Evolutionary conservation across 2,797 vertebrate species (phyloP).

Genomic region (Microcaecilia unicolor): DNA sequence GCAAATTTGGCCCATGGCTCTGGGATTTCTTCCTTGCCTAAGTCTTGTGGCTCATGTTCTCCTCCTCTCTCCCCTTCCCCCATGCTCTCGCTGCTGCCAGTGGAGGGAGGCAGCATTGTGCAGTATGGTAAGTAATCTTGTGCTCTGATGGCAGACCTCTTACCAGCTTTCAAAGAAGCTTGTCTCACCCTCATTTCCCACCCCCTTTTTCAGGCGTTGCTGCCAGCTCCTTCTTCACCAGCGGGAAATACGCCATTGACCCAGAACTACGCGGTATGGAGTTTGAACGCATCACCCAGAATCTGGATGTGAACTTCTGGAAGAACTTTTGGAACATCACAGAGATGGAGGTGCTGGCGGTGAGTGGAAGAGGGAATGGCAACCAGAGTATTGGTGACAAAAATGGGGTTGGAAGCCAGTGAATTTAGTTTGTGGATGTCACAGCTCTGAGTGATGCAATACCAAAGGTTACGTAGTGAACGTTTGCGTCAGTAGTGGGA

Average conservation of each 20-base stretch:
- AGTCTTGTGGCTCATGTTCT: too few relatives aligned
- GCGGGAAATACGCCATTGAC: conserved; percentile 83
- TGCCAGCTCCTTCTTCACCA: conserved; percentile 80
- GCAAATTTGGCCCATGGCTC: too few relatives aligned
- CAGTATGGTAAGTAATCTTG: conserved; percentile 62
- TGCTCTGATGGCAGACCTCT: neutral
- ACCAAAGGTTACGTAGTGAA: neutral
- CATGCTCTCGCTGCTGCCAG: conserved; percentile 39
- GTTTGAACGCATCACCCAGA: conserved; percentile 83
- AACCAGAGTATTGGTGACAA: too few relatives aligned
- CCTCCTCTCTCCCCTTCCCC: conserved; percentile 49
- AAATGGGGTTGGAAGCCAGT: too few relatives aligned
- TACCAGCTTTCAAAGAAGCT: too few relatives aligned
- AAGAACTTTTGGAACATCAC: conserved; percentile 89
- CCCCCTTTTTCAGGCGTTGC: conserved; percentile 60
- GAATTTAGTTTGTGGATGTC: neutral
- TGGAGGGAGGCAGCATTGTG: conserved; percentile 58
- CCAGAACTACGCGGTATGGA: conserved; percentile 81
- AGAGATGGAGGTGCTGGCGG: conserved; percentile 77
- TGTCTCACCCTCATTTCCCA: neutral
- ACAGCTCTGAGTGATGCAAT: neutral
- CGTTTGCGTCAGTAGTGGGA: too few relatives aligned
- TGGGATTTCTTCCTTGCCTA: too few relatives aligned
- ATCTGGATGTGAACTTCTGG: conserved; percentile 87
- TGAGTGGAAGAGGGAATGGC: conserved; percentile 30